Percentiles rank a stretch among this genome's conserved stretches.
Evolutionary conservation across 2,113 vertebrate species (phyloP).

Genomic region (Ranitomeya variabilis): DNA sequence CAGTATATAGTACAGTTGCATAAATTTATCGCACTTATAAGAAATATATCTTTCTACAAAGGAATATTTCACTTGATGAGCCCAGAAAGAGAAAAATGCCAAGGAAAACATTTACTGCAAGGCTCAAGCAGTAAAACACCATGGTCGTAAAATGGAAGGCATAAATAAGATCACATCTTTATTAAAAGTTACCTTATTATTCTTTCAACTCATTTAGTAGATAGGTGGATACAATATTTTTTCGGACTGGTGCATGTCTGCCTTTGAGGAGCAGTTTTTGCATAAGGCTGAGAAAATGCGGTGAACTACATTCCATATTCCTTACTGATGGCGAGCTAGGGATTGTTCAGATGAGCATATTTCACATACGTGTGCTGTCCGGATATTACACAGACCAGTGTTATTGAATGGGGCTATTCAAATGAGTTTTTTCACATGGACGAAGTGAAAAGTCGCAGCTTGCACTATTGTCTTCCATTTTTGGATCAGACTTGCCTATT

Average conservation of each 20-base stretch:
- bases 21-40: neutral
- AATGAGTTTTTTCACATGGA: too few species aligned
- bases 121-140: conserved; percentile 1
- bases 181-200: neutral
- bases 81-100: neutral
- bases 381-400: too few species aligned
- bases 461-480: too few species aligned
- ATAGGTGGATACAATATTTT: neutral
- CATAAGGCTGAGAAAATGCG: neutral
- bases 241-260: neutral
- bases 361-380: too few species aligned
- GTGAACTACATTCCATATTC: too few species aligned
- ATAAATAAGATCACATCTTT: neutral
- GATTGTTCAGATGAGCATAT: too few species aligned
- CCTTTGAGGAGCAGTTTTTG: neutral
- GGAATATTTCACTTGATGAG: neutral
- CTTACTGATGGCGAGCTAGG: too few species aligned
- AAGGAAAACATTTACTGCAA: neutral
- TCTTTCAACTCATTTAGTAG: neutral
- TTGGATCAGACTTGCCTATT: too few species aligned
- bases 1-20: neutral
- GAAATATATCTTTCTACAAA: conserved; percentile 13
- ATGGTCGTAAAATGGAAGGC: neutral
- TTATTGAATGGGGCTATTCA: too few species aligned
- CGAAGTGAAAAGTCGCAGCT: too few species aligned